A percentile compares a stretch with the other conserved stretches of the same genome.
Evolutionary conservation across 2,888 invertebrate genomes (phyloP).

Genomic region (Endomychus coccineus): DNA sequence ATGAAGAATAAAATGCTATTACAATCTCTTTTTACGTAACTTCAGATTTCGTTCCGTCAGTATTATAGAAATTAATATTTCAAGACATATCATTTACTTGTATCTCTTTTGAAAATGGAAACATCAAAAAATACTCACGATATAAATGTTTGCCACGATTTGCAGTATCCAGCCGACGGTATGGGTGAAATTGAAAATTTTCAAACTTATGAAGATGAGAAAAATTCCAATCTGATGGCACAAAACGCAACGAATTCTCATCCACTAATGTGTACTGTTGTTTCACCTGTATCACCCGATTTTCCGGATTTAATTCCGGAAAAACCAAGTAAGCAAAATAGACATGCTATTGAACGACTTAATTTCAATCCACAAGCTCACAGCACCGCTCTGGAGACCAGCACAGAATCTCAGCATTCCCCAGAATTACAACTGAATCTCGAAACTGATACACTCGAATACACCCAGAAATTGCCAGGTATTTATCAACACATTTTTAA

Average conservation of each 20-base stretch:
- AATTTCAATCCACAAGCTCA: conserved; percentile 36
- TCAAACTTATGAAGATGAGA: too few relatives aligned
- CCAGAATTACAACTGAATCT: conserved; percentile 29
- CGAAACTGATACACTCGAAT: conserved; percentile 26
- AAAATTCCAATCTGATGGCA: too few relatives aligned
- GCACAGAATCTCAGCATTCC: conserved; percentile 23
- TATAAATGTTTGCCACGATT: too few relatives aligned
- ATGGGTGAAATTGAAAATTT: too few relatives aligned
- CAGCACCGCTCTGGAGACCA: conserved; percentile 29
- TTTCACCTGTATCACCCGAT: conserved; percentile 36
- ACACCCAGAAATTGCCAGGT: conserved; percentile 36
- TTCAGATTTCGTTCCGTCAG: too few relatives aligned
- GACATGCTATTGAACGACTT: conserved; percentile 21
- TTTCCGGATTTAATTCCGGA: conserved; percentile 41
- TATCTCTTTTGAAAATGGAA: too few relatives aligned
- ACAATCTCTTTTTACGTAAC: too few relatives aligned
- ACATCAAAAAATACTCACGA: too few relatives aligned
- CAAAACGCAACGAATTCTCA: conserved; percentile 41
- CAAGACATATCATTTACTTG: too few relatives aligned
- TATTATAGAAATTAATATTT: too few relatives aligned
- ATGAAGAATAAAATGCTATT: too few relatives aligned
- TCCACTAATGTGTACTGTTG: conserved; percentile 40
- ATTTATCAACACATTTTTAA: conserved; percentile 6
- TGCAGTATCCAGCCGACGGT: too few relatives aligned
- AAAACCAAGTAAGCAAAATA: conserved; percentile 26